phyloP scores from a whole-genome alignment of 2,888 invertebrate genomes.

The Sphinx pinastri region DNA sequence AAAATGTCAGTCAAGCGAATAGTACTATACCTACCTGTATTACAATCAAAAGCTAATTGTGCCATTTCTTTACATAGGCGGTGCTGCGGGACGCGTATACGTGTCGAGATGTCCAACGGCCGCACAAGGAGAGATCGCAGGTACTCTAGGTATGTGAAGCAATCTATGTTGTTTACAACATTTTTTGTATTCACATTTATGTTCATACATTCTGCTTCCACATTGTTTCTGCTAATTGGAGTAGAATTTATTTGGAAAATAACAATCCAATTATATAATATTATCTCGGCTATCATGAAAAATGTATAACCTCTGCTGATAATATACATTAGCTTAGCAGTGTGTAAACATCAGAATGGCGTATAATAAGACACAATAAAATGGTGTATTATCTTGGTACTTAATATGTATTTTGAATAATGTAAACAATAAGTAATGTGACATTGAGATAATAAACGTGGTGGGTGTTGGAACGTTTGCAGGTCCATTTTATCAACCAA shows the following conservation, averaged over 20 bases:
- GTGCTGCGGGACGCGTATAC: slow-evolving; percentile 94
- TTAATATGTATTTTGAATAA: slow-evolving; percentile 6
- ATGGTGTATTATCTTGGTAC: background rate
- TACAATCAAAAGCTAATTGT: too few relatives aligned
- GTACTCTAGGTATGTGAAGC: slow-evolving; percentile 40
- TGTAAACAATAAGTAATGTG: slow-evolving; percentile 43
- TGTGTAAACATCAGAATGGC: slow-evolving; percentile 8
- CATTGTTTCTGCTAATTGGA: background rate
- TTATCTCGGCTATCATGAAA: background rate
- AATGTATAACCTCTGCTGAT: background rate
- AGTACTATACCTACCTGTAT: too few relatives aligned
- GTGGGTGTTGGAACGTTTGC: slow-evolving; percentile 85
- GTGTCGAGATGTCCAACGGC: slow-evolving; percentile 97
- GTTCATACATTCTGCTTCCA: slow-evolving; percentile 28
- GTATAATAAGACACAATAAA: slow-evolving; percentile 3
- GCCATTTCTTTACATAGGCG: slow-evolving; percentile 80
- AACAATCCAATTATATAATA: background rate
- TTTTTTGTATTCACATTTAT: slow-evolving; percentile 6
- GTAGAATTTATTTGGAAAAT: background rate
- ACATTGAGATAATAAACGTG: slow-evolving; percentile 77
- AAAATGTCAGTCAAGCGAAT: too few relatives aligned
- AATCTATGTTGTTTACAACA: background rate
- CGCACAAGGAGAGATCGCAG: slow-evolving; percentile 89
- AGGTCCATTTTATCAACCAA: slow-evolving; percentile 84
- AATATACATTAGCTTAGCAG: background rate